phyloP scores from a whole-genome alignment of 2,888 invertebrate species.

The Hydroisotoma schaefferi region DNA sequence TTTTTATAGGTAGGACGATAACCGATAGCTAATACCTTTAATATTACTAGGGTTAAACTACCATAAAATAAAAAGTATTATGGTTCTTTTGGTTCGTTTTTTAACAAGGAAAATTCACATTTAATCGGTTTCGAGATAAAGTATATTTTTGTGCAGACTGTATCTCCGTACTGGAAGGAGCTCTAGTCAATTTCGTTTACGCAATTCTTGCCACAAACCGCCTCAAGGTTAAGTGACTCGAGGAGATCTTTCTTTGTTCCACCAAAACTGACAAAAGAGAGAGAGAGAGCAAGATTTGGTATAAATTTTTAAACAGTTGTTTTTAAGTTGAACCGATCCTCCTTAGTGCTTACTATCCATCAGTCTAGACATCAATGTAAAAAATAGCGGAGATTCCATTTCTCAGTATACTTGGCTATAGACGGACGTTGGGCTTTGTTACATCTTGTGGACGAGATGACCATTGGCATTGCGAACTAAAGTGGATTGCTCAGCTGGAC shows the following conservation, averaged over 20 bases:
- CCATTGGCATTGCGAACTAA: neutral
- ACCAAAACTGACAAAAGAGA: neutral
- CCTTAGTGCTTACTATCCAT: too few species aligned
- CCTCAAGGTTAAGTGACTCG: neutral
- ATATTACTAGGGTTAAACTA: too few species aligned
- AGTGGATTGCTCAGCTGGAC: constrained; percentile 17
- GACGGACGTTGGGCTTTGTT: neutral
- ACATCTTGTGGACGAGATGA: neutral
- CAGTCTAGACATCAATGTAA: neutral
- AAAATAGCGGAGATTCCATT: neutral
- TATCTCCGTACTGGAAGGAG: too few species aligned
- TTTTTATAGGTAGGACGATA: neutral
- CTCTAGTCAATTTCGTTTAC: too few species aligned
- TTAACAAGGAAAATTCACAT: too few species aligned
- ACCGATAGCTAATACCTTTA: neutral
- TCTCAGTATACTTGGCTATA: too few species aligned
- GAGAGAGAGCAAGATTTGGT: neutral
- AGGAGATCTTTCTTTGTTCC: neutral
- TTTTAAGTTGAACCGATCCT: too few species aligned
- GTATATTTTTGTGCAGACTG: too few species aligned
- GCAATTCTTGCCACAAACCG: neutral
- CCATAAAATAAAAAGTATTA: too few species aligned
- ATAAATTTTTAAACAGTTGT: constrained; percentile 1
- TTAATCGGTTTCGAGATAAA: too few species aligned
- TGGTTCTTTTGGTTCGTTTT: too few species aligned